A percentile compares a stretch with the other conserved stretches of the same genome.
Evolutionary conservation across 2,113 vertebrate genomes (phyloP).

Genomic region (Mellivora capensis): DNA sequence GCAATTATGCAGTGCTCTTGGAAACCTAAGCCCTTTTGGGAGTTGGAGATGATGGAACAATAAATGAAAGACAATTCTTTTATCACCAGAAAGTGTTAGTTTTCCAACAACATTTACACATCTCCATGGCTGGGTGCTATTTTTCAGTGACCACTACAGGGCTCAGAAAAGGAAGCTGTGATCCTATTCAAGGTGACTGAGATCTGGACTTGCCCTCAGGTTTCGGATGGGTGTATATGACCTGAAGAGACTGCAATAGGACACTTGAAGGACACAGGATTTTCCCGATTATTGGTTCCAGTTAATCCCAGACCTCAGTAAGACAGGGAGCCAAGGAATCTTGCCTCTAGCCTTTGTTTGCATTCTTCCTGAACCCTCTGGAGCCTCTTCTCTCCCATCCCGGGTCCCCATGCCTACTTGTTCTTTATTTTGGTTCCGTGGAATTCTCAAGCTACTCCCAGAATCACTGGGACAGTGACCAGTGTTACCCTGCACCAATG

Average conservation of each 20-base stretch:
- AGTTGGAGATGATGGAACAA: constrained; percentile 31
- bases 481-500: not conserved
- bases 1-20: not conserved
- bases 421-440: not conserved
- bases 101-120: constrained; percentile 13
- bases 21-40: constrained; percentile 3
- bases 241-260: not conserved
- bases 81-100: constrained; percentile 46
- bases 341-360: not conserved
- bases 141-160: not conserved
- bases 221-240: not conserved
- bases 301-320: not conserved
- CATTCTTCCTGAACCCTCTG: not conserved
- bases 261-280: not conserved
- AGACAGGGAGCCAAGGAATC: not conserved
- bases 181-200: not conserved
- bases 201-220: not conserved
- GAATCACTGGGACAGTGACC: not conserved
- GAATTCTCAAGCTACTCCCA: not conserved
- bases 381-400: not conserved
- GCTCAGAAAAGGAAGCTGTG: not conserved
- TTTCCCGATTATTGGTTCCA: not conserved
- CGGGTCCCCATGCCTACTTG: not conserved
- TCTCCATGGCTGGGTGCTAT: not conserved
- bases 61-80: constrained; percentile 52